phyloP scores from a whole-genome alignment of 2,888 invertebrate species.

The Amphipoea oculea region DNA sequence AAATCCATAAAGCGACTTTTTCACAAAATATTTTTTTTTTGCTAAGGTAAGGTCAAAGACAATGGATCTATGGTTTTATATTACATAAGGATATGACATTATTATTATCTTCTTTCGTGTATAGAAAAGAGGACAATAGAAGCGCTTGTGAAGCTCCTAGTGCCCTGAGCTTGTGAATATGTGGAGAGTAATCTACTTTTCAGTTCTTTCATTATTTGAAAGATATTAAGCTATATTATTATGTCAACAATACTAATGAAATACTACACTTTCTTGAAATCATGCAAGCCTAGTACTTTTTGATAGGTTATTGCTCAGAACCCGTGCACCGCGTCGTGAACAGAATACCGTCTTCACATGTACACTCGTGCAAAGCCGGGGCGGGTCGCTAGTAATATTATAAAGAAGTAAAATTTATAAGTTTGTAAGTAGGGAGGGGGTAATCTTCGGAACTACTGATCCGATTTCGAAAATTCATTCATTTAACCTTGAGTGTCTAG shows the following conservation, averaged over 20 bases:
- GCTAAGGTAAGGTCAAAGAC: too few species aligned
- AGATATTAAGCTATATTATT: too few species aligned
- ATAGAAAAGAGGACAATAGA: too few species aligned
- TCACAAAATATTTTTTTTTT: neutral
- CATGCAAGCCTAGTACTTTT: neutral
- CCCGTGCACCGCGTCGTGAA: neutral
- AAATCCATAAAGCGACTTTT: neutral
- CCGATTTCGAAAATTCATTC: neutral
- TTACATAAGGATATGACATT: neutral
- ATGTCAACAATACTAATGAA: too few species aligned
- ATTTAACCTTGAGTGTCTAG: neutral
- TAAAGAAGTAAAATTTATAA: neutral
- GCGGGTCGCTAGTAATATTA: neutral
- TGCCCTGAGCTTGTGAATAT: too few species aligned
- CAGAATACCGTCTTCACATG: neutral
- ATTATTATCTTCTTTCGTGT: neutral
- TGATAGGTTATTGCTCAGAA: neutral
- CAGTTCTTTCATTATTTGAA: too few species aligned
- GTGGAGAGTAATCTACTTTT: too few species aligned
- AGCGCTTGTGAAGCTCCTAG: too few species aligned
- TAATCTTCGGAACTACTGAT: neutral
- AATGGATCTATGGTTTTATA: neutral
- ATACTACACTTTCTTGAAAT: too few species aligned
- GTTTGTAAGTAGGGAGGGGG: neutral
- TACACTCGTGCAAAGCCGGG: neutral